phyloP scores from a whole-genome alignment of 2,888 invertebrate genomes.

The Cancer borealis region DNA sequence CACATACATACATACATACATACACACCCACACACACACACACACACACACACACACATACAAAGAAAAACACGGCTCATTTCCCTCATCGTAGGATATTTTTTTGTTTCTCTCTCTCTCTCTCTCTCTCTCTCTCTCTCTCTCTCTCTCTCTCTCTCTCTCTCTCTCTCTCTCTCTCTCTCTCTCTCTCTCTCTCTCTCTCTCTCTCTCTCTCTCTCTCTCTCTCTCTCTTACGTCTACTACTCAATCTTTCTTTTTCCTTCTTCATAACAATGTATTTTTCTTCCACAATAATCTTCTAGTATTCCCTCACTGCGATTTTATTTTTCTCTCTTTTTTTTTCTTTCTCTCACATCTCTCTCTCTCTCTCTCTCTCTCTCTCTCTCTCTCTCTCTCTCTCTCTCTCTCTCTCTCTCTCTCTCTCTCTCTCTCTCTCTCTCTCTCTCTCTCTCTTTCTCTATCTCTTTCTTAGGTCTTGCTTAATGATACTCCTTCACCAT shows the following conservation, averaged over 20 bases:
- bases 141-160: too few species aligned
- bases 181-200: too few species aligned
- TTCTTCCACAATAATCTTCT: neutral
- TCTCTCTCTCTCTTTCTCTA: conserved; percentile 8
- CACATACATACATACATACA: neutral
- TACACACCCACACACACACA: neutral
- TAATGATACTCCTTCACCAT: neutral
- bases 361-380: conserved; percentile 47
- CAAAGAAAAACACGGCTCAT: neutral
- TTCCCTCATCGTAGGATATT: neutral
- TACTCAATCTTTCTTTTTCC: neutral
- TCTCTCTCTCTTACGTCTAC: neutral
- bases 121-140: neutral
- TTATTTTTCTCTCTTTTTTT: conserved; percentile 3
- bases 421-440: conserved; percentile 43
- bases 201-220: too few species aligned
- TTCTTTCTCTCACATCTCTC: conserved; percentile 48
- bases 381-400: conserved; percentile 35
- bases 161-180: too few species aligned
- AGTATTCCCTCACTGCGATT: neutral
- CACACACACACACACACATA: neutral
- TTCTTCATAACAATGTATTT: conserved; percentile 11
- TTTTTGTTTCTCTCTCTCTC: neutral
- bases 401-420: conserved; percentile 54
- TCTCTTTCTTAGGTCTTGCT: conserved; percentile 48